Percentiles rank a stretch among this genome's conserved stretches.
These are phyloP conservation scores for Ochlodes sylvanus DNA, from an alignment of 2,888 invertebrate species.

Conservation along the genomic window DNA sequence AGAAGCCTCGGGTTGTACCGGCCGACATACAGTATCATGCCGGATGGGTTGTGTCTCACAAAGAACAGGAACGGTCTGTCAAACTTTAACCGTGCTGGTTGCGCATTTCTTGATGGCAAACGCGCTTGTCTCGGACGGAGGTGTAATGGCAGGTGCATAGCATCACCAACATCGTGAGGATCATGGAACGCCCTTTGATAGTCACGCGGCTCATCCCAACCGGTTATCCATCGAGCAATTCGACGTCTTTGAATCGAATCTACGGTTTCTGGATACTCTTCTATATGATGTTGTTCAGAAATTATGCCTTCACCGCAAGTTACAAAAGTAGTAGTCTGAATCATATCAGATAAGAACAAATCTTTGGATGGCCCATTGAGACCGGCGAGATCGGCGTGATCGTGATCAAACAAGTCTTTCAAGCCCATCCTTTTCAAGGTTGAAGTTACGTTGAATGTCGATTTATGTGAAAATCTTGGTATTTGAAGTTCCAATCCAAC, in stretches of 20 bases:
- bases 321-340: conserved; percentile 93
- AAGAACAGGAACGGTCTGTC: conserved; percentile 95
- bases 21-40: conserved; percentile 94
- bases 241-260: conserved; percentile 65
- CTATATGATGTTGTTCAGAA: conserved; percentile 91
- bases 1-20: conserved; percentile 93
- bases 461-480: conserved; percentile 93
- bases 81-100: conserved; percentile 89
- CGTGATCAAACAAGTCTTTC: conserved; percentile 90
- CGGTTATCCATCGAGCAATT: conserved; percentile 76
- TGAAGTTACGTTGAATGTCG: conserved; percentile 91
- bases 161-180: conserved; percentile 82
- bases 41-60: conserved; percentile 96
- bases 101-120: conserved; percentile 87
- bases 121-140: conserved; percentile 89
- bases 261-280: conserved; percentile 91
- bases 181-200: conserved; percentile 89
- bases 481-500: conserved; percentile 92
- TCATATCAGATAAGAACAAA: conserved; percentile 92
- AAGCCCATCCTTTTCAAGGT: conserved; percentile 93
- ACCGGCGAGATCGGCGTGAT: conserved; percentile 92
- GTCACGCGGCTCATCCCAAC: conserved; percentile 85
- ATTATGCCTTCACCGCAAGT: conserved; percentile 91
- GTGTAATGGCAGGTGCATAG: conserved; percentile 87
- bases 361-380: conserved; percentile 92